Percentiles rank a stretch among this genome's conserved stretches.
Evolutionary conservation across 2,888 invertebrate species (phyloP).

Genomic region (Patella pellucida): DNA sequence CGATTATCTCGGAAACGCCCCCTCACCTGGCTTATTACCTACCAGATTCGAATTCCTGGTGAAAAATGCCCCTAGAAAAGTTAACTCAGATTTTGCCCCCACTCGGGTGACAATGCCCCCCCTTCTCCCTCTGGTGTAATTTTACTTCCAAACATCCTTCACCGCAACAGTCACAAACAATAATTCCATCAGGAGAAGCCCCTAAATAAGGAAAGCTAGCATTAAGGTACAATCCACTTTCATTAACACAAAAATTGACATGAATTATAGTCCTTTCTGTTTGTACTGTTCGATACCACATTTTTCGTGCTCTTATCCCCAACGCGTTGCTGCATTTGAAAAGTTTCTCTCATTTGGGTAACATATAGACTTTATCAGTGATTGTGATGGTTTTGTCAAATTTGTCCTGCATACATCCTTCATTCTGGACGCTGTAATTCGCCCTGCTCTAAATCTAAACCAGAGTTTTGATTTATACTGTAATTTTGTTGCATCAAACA

Average conservation of each 20-base stretch:
- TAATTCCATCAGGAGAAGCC: neutral
- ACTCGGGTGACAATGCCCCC: too few species aligned
- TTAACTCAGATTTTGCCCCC: too few species aligned
- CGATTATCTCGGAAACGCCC: too few species aligned
- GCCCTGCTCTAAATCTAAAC: conserved; percentile 22
- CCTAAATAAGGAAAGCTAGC: neutral
- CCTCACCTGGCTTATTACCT: too few species aligned
- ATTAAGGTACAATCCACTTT: neutral
- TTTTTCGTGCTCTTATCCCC: neutral
- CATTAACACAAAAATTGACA: neutral
- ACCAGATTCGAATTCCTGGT: too few species aligned
- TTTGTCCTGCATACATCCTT: conserved; percentile 12
- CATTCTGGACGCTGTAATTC: conserved; percentile 22
- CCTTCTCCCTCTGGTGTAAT: too few species aligned
- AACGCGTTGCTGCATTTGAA: neutral
- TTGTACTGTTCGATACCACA: neutral
- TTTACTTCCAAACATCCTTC: neutral
- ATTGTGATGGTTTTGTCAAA: conserved; percentile 1
- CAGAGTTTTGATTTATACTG: conserved; percentile 17
- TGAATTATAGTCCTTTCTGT: neutral
- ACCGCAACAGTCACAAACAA: neutral
- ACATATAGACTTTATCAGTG: neutral
- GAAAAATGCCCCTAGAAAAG: too few species aligned
- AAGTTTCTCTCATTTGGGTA: neutral
- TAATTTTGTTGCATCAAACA: conserved; percentile 16